These are phyloP conservation scores for Tetragonula carbonaria DNA, from an alignment of 2,888 invertebrate species.

Conservation along the genomic window DNA sequence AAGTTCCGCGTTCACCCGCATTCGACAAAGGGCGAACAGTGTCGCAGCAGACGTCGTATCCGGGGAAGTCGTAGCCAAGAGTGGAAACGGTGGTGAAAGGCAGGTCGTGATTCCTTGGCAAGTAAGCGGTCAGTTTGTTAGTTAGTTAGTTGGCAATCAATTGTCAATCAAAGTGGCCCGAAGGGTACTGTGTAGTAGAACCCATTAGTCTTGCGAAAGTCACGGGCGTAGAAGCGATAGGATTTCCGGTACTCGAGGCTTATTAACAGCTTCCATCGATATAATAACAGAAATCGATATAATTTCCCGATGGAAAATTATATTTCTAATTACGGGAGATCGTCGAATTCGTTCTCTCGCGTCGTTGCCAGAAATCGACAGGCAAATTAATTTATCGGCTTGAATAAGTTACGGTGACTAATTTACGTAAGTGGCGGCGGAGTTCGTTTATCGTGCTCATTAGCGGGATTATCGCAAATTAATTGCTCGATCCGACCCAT, in stretches of 20 bases:
- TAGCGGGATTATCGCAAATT: constrained; percentile 29
- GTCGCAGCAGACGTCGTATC: not conserved
- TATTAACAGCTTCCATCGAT: not conserved
- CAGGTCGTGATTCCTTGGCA: constrained; percentile 16
- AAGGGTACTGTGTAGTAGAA: too few relatives aligned
- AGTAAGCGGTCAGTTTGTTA: constrained; percentile 19
- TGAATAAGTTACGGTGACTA: constrained; percentile 11
- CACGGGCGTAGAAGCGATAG: not conserved
- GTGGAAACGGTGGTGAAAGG: not conserved
- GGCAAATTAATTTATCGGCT: not conserved
- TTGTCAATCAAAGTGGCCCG: constrained; percentile 5
- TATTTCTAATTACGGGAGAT: not conserved
- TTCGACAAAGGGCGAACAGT: constrained; percentile 4
- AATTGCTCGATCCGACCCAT: constrained; percentile 12
- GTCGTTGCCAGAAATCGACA: not conserved
- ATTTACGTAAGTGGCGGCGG: constrained; percentile 23
- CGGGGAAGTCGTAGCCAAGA: not conserved
- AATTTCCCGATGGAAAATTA: not conserved
- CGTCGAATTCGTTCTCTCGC: not conserved
- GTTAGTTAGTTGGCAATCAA: not conserved
- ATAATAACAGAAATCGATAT: too few relatives aligned
- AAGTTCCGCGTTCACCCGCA: not conserved
- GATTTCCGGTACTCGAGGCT: not conserved
- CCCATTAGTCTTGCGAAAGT: not conserved
- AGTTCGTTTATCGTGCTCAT: constrained; percentile 36